Evolutionary conservation across 2,113 vertebrate species (phyloP), one percentile per base, ranked within the genome.

Genomic region (Hystrix cristata): DNA sequence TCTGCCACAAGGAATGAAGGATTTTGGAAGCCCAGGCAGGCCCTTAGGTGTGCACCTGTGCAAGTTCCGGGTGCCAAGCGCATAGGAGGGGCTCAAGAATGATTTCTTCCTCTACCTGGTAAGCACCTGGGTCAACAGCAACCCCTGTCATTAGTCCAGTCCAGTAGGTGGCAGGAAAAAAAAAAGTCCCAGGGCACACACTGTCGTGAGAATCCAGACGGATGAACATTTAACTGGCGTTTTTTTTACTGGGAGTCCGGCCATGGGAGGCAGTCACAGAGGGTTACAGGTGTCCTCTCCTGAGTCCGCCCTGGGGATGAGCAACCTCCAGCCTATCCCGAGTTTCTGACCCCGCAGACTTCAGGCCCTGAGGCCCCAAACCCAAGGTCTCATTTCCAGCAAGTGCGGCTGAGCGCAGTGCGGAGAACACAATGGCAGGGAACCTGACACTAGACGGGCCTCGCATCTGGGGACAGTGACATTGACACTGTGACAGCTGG

Each of bases 301-400:
- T 43, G 13, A 62, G 19, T 11, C n/a, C 51, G 6, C 13, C 48
- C 31, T 34, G 0, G 78, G 27, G 46, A 59, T 71, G 59, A 69
- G 59, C 69, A 86, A 27, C 34, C n/a, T 86, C 67, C 51, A 51
- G 53, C 46, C 38, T 38, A 53, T 48, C 43, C 80, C 87, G 48
- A 43, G 48, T 79, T 94, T 64, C 95, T 96, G 81, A 90, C 25
- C 69, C 59, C 38, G 59, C 62, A 72, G 27, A 88, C 90, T 64
- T 12, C n/a, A 78, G 38, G 69, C 13, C 18, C 19, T 16, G 76
- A 46, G 34, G 34, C 74, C 46, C 60, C 90, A 12, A 46, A 76
- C 34, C 19, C 53, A n/a, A 13, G 31, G 51, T 79, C 79, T 91
- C 92, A 14, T 6, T 51, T 83, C 74, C 55, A 84, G 86, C 48